These are phyloP conservation scores for Ctena decussata DNA, from an alignment of 2,888 invertebrate species.

Conservation along the genomic window DNA sequence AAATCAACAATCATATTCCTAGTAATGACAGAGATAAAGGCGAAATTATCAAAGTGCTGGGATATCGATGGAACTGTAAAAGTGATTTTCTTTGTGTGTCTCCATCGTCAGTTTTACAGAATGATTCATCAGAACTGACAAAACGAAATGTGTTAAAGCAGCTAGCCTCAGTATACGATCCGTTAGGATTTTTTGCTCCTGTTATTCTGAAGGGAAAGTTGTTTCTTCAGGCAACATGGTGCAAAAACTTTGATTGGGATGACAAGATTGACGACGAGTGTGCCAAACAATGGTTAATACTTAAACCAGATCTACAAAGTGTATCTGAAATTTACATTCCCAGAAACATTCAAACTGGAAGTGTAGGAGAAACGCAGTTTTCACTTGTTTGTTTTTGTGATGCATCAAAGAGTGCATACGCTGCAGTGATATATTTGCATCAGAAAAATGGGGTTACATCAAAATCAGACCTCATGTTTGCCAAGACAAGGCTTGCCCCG, in stretches of 20 bases:
- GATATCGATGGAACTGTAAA: conserved; percentile 22
- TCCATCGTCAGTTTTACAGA: background rate
- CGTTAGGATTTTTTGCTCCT: conserved; percentile 7
- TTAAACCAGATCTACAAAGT: conserved; percentile 1
- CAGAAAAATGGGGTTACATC: background rate
- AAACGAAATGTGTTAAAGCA: too few relatives aligned
- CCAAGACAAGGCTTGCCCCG: conserved; percentile 48
- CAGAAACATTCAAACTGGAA: too few relatives aligned
- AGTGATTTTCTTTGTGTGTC: background rate
- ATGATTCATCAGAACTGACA: background rate
- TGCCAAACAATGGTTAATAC: background rate
- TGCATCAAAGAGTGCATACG: conserved; percentile 22
- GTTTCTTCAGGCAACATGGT: conserved; percentile 4
- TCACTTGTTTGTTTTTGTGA: conserved; percentile 24
- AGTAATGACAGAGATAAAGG: background rate
- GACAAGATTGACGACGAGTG: background rate
- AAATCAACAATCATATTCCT: background rate
- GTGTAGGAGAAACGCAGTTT: background rate
- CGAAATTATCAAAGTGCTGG: conserved; percentile 13
- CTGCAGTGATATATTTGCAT: conserved; percentile 16
- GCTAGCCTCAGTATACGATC: conserved; percentile 13
- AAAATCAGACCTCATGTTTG: conserved; percentile 28
- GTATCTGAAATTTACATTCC: too few relatives aligned
- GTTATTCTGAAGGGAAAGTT: background rate
- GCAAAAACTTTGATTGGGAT: conserved; percentile 8